Evolutionary conservation across 2,797 vertebrate species (phyloP).

Genomic region (Antrozous pallidus): DNA sequence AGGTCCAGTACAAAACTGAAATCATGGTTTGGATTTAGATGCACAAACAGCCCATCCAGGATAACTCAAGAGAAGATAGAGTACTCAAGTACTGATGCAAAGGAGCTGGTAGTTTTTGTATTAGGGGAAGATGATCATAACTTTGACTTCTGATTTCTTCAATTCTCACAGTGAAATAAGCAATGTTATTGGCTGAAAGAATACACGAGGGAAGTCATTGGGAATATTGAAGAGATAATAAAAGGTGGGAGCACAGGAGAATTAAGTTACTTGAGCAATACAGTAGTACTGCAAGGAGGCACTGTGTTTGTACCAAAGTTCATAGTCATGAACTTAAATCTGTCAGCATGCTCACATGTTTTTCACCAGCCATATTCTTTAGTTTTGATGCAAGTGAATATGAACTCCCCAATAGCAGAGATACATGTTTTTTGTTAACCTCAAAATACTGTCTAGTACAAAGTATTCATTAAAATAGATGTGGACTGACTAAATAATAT

Average conservation of each 20-base stretch:
- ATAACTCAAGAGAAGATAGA: not conserved
- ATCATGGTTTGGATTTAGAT: not conserved
- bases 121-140: not conserved
- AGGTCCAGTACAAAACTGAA: not conserved
- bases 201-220: not conserved
- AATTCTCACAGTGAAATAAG: not conserved
- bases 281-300: too few species aligned
- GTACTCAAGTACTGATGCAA: not conserved
- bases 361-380: not conserved
- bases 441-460: not conserved
- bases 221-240: not conserved
- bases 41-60: not conserved
- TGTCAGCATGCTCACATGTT: not conserved
- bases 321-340: not conserved
- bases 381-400: not conserved
- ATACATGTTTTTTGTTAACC: not conserved
- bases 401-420: not conserved
- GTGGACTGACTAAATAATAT: not conserved
- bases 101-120: not conserved
- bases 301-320: not conserved
- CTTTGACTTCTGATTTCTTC: not conserved
- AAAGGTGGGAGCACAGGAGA: not conserved
- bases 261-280: not conserved
- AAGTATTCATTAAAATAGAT: not conserved
- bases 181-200: not conserved